Conservation (phyloP, 2,113 vertebrate genomes). For the Gallinago jamesoni region DNA sequence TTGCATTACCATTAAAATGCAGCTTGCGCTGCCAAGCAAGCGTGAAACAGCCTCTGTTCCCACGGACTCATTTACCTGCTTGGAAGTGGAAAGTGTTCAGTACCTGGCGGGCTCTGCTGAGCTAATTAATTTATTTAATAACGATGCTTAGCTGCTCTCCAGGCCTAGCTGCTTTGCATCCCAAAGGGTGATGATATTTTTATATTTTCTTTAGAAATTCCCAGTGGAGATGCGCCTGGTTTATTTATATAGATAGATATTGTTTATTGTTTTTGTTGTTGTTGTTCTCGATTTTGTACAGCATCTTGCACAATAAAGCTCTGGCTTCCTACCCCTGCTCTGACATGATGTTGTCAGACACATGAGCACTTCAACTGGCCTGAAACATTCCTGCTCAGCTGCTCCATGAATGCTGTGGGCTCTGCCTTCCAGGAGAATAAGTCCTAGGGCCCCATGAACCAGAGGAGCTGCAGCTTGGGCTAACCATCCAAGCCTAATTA, state of each 20-base stretch:
- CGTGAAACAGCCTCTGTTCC: constrained; percentile 26
- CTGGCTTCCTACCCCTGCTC: background rate
- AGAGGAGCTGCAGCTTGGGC: background rate
- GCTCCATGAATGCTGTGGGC: background rate
- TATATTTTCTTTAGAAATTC: background rate
- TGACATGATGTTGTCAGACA: background rate
- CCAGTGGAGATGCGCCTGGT: background rate
- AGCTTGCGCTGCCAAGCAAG: constrained; percentile 7
- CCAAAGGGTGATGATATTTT: constrained; percentile 21
- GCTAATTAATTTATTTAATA: constrained; percentile 71
- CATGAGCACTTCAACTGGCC: background rate
- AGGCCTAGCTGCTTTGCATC: constrained; percentile 62
- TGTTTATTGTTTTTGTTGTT: background rate
- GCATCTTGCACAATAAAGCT: background rate
- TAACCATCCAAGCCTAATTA: background rate
- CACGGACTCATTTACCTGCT: constrained; percentile 66
- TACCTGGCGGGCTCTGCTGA: constrained; percentile 59
- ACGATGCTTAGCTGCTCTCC: constrained; percentile 48
- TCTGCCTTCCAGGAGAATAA: background rate
- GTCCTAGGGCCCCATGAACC: background rate
- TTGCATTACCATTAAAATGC: background rate
- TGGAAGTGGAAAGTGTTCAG: constrained; percentile 60
- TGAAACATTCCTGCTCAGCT: background rate
- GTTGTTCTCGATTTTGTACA: background rate
- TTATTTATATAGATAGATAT: constrained; percentile 14